These are phyloP conservation scores for Dinothrombium tinctorium DNA, from an alignment of 1,140 invertebrate genomes.

Conservation along the genomic window DNA sequence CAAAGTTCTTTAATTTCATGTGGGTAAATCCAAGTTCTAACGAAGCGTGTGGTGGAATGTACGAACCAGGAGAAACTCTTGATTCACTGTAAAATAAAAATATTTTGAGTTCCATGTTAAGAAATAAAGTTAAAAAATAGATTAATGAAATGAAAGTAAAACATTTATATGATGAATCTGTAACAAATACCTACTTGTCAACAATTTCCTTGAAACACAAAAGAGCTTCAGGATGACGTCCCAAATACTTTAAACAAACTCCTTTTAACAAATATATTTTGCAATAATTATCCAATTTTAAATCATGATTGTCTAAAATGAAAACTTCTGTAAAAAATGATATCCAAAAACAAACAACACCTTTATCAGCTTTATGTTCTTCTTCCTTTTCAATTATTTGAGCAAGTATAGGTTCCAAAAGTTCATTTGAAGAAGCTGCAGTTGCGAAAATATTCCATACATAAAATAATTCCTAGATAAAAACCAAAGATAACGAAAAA, in stretches of 20 bases:
- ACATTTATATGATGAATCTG: no score
- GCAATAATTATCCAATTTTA: not conserved
- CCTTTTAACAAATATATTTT: conserved; percentile 54
- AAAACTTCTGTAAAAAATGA: not conserved
- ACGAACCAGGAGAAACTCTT: conserved; percentile 53
- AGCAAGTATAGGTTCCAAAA: conserved; percentile 40
- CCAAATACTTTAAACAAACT: conserved; percentile 40
- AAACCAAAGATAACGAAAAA: not conserved
- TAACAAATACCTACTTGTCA: not conserved
- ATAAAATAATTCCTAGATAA: conserved; percentile 47
- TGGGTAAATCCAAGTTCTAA: conserved; percentile 61
- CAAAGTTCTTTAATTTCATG: conserved; percentile 34
- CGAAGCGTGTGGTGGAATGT: conserved; percentile 58
- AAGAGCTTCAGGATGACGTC: not conserved
- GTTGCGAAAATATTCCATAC: conserved; percentile 81
- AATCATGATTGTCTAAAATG: not conserved
- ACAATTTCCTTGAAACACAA: not conserved
- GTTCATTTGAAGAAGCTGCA: conserved; percentile 38
- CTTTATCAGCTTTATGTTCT: not conserved
- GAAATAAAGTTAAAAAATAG: no score
- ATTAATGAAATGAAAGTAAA: no score
- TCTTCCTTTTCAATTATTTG: conserved; percentile 35
- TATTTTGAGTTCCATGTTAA: no score
- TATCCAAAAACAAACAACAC: no score
- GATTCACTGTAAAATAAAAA: conserved; percentile 38